Conservation (phyloP, 2,888 invertebrate species). For the Panopea generosa region DNA sequence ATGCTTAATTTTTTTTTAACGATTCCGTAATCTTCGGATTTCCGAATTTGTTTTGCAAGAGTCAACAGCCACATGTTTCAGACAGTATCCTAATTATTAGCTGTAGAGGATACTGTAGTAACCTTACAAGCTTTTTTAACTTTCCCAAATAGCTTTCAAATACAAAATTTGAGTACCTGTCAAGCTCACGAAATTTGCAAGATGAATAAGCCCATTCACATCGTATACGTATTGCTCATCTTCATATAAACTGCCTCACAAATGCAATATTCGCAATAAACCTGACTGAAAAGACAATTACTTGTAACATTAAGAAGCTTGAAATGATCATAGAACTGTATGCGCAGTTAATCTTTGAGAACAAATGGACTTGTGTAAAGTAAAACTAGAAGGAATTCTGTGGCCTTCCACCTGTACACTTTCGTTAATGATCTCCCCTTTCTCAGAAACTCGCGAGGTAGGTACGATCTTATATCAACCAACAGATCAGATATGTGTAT, state of each 20-base stretch:
- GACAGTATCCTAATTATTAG: constrained; percentile 56
- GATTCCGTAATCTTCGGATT: too few relatives aligned
- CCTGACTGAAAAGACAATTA: constrained; percentile 63
- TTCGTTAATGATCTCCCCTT: constrained; percentile 71
- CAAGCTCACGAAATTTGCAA: constrained; percentile 80
- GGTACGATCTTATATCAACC: constrained; percentile 2
- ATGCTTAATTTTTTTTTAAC: too few relatives aligned
- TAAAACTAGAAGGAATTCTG: constrained; percentile 74
- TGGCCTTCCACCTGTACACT: constrained; percentile 75
- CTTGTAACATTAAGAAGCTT: constrained; percentile 58
- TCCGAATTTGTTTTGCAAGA: too few relatives aligned
- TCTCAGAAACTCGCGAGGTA: constrained; percentile 73
- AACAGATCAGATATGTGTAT: constrained; percentile 23
- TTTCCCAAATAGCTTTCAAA: constrained; percentile 80
- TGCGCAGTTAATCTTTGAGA: background rate
- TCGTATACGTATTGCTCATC: constrained; percentile 79
- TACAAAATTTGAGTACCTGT: constrained; percentile 79
- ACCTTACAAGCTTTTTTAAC: constrained; percentile 35
- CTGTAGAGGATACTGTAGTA: constrained; percentile 45
- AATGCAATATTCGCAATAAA: constrained; percentile 56
- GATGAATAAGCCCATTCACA: constrained; percentile 82
- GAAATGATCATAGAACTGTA: constrained; percentile 53
- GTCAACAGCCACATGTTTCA: constrained; percentile 15
- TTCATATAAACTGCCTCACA: constrained; percentile 78
- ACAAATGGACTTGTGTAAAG: constrained; percentile 75